Evolutionary conservation across 1,140 invertebrate species (phyloP), one percentile per base, ranked within the genome.

Genomic region (Armadillidium nasatum): DNA sequence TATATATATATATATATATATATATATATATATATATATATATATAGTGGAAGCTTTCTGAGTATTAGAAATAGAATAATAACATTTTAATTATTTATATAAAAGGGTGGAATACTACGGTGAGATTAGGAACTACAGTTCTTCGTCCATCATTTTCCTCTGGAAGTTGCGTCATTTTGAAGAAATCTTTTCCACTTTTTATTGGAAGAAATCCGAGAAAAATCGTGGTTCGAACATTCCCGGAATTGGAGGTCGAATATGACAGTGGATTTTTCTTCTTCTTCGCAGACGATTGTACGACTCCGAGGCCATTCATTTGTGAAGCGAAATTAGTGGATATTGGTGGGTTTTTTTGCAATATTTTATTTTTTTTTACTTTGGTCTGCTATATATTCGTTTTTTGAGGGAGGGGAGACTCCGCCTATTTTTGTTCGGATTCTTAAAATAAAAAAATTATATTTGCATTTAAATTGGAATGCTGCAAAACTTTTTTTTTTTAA

Each of bases 261-360:
- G 71, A 75, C 71, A 73, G 71, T 10, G 74, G 78, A 0, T 79
- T 79, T 73, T 76, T 33, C 69, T 79, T 68, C 74, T 79, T 73
- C 71, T 44, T 44, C 21, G 71, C 23, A 13, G 44, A 10, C 10
- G 78, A 76, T 22, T 79, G 78, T 22, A 33, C 11, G 0, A 19
- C 60, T 6, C 44, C 43, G 44, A 44, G 74, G n/a, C 54, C 74
- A 4, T 73, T 79, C n/a, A 66, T 79, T 43, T 79, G 78, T 66
- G 46, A 76, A 22, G 78, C 74, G 0, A 11, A 43, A 0, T 33
- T 76, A 11, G 68, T 72, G 15, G 74, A 79, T 69, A 71, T 76
- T n/a, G 77, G 77, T 79, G 19, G 50, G 74, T 19, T 7, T 22
- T 66, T 66, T 66, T n/a, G 7, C n/a, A n/a, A n/a, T n/a, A n/a